phyloP scores from a whole-genome alignment of 2,888 invertebrate genomes.

The Lasius platythorax region DNA sequence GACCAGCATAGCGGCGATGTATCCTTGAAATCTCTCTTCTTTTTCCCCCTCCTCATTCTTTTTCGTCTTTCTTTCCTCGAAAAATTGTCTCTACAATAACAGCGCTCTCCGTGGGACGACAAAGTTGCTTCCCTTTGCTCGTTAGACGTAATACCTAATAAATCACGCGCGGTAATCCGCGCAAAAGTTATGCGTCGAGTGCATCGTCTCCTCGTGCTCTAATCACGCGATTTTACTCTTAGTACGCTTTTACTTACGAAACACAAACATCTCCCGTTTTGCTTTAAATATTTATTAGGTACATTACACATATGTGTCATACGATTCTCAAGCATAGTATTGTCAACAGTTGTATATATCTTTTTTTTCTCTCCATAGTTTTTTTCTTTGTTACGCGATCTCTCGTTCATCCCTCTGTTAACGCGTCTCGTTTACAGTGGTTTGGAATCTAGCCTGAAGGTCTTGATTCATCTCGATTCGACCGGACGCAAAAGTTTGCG shows the following conservation, averaged over 20 bases:
- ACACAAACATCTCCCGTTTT: slow-evolving; percentile 78
- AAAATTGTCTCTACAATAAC: slow-evolving; percentile 76
- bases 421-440: slow-evolving; percentile 63
- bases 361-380: slow-evolving; percentile 61
- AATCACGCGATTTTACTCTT: slow-evolving; percentile 69
- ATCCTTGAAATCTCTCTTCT: slow-evolving; percentile 35
- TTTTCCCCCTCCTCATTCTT: slow-evolving; percentile 35
- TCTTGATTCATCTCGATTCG: slow-evolving; percentile 70
- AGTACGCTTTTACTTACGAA: slow-evolving; percentile 78
- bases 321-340: slow-evolving; percentile 84
- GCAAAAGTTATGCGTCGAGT: slow-evolving; percentile 71
- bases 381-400: slow-evolving; percentile 57
- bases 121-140: slow-evolving; percentile 67
- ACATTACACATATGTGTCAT: slow-evolving; percentile 83
- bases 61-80: slow-evolving; percentile 59
- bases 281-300: slow-evolving; percentile 80
- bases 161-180: slow-evolving; percentile 80
- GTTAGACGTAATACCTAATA: slow-evolving; percentile 76
- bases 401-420: slow-evolving; percentile 50
- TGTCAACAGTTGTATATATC: slow-evolving; percentile 84
- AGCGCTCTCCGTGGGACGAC: slow-evolving; percentile 67
- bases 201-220: slow-evolving; percentile 54
- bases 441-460: slow-evolving; percentile 68
- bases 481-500: slow-evolving; percentile 75
- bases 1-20: slow-evolving; percentile 69